Evolutionary conservation across 2,888 invertebrate genomes (phyloP).

Genomic region (Matsumyia berberina): DNA sequence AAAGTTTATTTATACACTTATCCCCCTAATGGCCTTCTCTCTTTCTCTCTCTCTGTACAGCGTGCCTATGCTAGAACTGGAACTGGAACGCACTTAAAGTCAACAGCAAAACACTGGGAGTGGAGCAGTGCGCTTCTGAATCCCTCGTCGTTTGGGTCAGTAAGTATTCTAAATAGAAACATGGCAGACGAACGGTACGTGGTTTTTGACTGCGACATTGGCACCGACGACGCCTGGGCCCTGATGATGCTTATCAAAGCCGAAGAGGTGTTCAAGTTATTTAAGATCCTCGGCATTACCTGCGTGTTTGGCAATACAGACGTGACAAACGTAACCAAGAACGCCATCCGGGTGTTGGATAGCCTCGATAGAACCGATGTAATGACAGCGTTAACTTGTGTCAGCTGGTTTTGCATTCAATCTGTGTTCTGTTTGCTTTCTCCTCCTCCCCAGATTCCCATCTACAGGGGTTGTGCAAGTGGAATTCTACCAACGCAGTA

Average conservation of each 20-base stretch:
- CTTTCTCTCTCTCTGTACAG: neutral
- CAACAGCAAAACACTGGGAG: neutral
- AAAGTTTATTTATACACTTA: slow-evolving; percentile 3
- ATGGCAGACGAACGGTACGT: slow-evolving; percentile 79
- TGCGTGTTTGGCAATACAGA: slow-evolving; percentile 90
- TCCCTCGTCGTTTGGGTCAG: slow-evolving; percentile 18
- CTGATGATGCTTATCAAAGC: slow-evolving; percentile 86
- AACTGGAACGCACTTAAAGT: neutral
- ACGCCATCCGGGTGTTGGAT: slow-evolving; percentile 88
- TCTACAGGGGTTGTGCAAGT: slow-evolving; percentile 78
- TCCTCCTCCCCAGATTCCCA: slow-evolving; percentile 77
- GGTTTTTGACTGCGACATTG: slow-evolving; percentile 87
- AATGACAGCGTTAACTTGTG: slow-evolving; percentile 80
- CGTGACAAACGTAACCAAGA: slow-evolving; percentile 87
- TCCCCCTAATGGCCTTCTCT: neutral
- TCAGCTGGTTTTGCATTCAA: neutral
- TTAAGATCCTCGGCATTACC: slow-evolving; percentile 87
- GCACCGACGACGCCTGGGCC: slow-evolving; percentile 87
- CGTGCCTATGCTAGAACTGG: neutral
- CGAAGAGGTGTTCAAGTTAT: slow-evolving; percentile 80
- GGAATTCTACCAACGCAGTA: slow-evolving; percentile 80
- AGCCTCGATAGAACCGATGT: slow-evolving; percentile 87
- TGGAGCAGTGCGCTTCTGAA: slow-evolving; percentile 21
- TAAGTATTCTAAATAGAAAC: neutral
- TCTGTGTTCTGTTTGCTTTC: neutral